Percentiles rank a stretch among this genome's conserved stretches.
phyloP scores from a whole-genome alignment of 2,113 vertebrate genomes.

The cattle (Bos taurus) region DNA sequence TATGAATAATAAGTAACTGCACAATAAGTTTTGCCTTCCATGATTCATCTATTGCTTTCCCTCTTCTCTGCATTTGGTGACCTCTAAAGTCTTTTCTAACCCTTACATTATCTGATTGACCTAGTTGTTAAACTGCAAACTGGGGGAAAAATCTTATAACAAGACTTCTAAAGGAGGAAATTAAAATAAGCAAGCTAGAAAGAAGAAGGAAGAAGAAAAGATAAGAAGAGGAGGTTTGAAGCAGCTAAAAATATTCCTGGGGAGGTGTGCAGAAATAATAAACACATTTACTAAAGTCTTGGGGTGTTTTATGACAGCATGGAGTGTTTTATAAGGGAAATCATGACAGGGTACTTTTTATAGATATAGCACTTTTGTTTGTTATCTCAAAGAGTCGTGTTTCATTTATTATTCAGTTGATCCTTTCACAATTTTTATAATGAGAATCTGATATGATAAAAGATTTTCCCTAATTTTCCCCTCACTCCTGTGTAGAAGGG shows the following conservation, averaged over 20 bases:
- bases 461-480: not conserved
- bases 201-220: not conserved
- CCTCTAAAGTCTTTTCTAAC: slow-evolving; percentile 6
- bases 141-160: not conserved
- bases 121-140: slow-evolving; percentile 10
- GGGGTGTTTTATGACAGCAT: not conserved
- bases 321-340: not conserved
- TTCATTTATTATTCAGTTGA: slow-evolving; percentile 8
- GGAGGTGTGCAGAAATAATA: slow-evolving; percentile 11
- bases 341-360: slow-evolving; percentile 1
- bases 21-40: not conserved
- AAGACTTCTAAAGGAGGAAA: not conserved
- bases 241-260: slow-evolving; percentile 6
- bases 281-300: not conserved
- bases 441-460: not conserved
- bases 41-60: not conserved
- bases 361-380: slow-evolving; percentile 18
- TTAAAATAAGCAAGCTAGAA: slow-evolving; percentile 11
- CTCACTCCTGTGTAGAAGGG: not conserved
- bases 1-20: not conserved
- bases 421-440: not conserved
- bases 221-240: not conserved
- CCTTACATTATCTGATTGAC: not conserved
- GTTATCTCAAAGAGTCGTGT: not conserved
- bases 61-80: not conserved